Evolutionary conservation across 1,140 invertebrate species (phyloP).

Genomic region (Bombus consobrinus): DNA sequence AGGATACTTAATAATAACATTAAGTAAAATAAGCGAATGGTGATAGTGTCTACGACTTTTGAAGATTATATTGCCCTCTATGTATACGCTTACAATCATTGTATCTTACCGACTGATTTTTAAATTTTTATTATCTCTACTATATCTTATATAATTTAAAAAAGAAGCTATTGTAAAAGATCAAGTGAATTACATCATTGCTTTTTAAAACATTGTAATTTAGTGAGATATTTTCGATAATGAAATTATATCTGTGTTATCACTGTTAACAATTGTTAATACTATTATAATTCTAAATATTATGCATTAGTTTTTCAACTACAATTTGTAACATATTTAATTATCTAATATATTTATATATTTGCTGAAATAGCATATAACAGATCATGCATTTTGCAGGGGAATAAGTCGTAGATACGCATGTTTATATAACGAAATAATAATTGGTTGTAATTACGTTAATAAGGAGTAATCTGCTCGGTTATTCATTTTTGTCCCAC

Average conservation of each 20-base stretch:
- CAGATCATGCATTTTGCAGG: not conserved
- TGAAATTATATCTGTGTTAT: no score
- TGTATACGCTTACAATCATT: not conserved
- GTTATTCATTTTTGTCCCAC: slow-evolving; percentile 31
- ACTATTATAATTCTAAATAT: not conserved
- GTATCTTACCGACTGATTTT: slow-evolving; percentile 9
- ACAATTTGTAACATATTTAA: not conserved
- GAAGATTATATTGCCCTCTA: slow-evolving; percentile 24
- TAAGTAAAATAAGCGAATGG: not conserved
- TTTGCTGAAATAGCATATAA: not conserved
- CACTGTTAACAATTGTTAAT: not conserved
- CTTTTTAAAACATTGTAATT: not conserved
- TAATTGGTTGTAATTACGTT: not conserved
- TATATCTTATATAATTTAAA: not conserved
- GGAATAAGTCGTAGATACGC: no score
- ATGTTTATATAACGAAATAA: not conserved
- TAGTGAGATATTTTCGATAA: not conserved
- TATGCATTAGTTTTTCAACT: not conserved
- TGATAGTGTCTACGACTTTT: not conserved
- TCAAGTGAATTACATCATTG: not conserved
- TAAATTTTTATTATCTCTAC: not conserved
- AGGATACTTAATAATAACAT: not conserved
- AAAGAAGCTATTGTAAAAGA: not conserved
- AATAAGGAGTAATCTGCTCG: not conserved
- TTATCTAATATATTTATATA: not conserved